A percentile compares a stretch with the other conserved stretches of the same genome.
These are phyloP conservation scores for Lanistes nyassanus DNA, from an alignment of 1,140 invertebrate species.

Conservation along the genomic window DNA sequence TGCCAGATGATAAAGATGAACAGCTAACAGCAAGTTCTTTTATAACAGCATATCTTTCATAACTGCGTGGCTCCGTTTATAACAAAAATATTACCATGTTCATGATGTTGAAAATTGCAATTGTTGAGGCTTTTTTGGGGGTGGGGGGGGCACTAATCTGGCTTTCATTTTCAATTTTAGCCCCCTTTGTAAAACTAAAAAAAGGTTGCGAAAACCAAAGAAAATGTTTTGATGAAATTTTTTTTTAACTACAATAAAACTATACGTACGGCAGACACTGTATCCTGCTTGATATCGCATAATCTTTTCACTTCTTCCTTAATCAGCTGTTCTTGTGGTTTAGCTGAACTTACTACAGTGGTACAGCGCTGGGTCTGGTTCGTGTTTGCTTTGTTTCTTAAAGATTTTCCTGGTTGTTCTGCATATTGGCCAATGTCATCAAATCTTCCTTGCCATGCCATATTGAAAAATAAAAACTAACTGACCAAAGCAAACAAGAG, in stretches of 20 bases:
- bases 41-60: background rate
- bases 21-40: too few species aligned
- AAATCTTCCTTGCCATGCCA: conserved; percentile 46
- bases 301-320: conserved; percentile 8
- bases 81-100: too few species aligned
- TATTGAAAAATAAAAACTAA: conserved; percentile 6
- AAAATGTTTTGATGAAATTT: too few species aligned
- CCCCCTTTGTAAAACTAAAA: too few species aligned
- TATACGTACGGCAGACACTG: conserved; percentile 2
- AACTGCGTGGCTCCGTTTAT: too few species aligned
- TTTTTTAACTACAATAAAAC: background rate
- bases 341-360: background rate
- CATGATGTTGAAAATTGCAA: too few species aligned
- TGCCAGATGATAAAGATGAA: too few species aligned
- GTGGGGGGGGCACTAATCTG: too few species aligned
- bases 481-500: background rate
- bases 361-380: background rate
- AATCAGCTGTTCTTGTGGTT: background rate
- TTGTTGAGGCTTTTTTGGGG: too few species aligned
- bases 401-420: background rate
- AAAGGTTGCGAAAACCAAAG: too few species aligned
- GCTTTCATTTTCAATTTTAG: too few species aligned
- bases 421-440: conserved; percentile 32
- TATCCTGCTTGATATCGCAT: conserved; percentile 5
- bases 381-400: conserved; percentile 6